Evolutionary conservation across 2,113 vertebrate species (phyloP).

Genomic region (Lagopus muta): DNA sequence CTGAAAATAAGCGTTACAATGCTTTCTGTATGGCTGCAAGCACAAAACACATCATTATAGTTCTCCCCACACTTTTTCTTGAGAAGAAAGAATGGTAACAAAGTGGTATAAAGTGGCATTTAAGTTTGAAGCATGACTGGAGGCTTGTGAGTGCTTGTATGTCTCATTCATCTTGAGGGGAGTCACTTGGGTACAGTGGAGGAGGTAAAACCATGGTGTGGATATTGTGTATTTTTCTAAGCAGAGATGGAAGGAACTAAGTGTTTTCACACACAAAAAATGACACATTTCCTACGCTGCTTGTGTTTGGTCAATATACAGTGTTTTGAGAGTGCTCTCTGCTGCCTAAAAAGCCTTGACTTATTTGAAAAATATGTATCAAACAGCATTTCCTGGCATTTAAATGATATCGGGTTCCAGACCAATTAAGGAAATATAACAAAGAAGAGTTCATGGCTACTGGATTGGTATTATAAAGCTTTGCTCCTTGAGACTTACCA

Average conservation of each 20-base stretch:
- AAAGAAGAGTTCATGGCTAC: slow-evolving; percentile 47
- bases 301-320: background rate
- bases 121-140: background rate
- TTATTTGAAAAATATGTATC: background rate
- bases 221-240: background rate
- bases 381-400: slow-evolving; percentile 36
- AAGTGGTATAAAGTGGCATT: background rate
- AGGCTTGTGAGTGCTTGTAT: background rate
- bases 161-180: background rate
- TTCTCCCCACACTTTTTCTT: background rate
- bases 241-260: background rate
- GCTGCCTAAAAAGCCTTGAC: slow-evolving; percentile 34
- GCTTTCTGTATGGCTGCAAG: background rate
- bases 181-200: background rate
- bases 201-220: background rate
- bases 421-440: slow-evolving; percentile 33
- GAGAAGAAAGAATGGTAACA: background rate
- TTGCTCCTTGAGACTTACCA: slow-evolving; percentile 82
- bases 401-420: background rate
- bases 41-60: accelerated
- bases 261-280: background rate
- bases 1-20: background rate
- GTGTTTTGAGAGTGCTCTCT: background rate
- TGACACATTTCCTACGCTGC: background rate
- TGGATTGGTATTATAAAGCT: slow-evolving; percentile 54